Conservation (phyloP, 2,888 invertebrate species). For the Cinara cedri region DNA sequence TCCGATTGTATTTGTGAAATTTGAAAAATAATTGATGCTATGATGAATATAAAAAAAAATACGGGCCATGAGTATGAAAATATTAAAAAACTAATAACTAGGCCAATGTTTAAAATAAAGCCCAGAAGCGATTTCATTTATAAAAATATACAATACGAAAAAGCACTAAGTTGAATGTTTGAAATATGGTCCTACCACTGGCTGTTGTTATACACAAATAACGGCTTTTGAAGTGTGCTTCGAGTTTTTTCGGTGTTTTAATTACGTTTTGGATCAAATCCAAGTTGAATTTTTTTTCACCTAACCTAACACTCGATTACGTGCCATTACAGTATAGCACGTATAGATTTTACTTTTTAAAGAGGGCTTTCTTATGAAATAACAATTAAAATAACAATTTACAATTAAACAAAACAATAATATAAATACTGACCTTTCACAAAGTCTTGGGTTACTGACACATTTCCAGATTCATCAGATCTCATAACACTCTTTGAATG, state of each 20-base stretch:
- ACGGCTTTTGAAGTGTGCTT: slow-evolving; percentile 34
- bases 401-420: neutral
- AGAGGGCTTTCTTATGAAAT: neutral
- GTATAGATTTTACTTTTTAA: too few relatives aligned
- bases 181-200: slow-evolving; percentile 17
- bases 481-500: slow-evolving; percentile 60
- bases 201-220: slow-evolving; percentile 27
- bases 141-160: slow-evolving; percentile 1
- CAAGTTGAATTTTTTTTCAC: slow-evolving; percentile 43
- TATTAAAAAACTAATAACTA: slow-evolving; percentile 19
- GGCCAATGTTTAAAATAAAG: slow-evolving; percentile 27
- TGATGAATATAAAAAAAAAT: slow-evolving; percentile 1
- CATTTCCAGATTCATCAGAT: slow-evolving; percentile 61
- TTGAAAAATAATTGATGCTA: slow-evolving; percentile 18
- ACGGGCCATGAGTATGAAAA: slow-evolving; percentile 7
- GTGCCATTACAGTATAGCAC: neutral
- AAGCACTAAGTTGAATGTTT: slow-evolving; percentile 22
- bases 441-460: slow-evolving; percentile 61
- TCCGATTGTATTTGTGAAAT: slow-evolving; percentile 32
- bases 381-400: neutral
- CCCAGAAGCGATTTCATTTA: slow-evolving; percentile 27
- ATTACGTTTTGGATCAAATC: slow-evolving; percentile 46
- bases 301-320: slow-evolving; percentile 21
- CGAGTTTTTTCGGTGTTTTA: slow-evolving; percentile 23
- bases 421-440: slow-evolving; percentile 60